Conservation (phyloP, 2,113 vertebrate species). For the Lepisosteus oculatus region DNA sequence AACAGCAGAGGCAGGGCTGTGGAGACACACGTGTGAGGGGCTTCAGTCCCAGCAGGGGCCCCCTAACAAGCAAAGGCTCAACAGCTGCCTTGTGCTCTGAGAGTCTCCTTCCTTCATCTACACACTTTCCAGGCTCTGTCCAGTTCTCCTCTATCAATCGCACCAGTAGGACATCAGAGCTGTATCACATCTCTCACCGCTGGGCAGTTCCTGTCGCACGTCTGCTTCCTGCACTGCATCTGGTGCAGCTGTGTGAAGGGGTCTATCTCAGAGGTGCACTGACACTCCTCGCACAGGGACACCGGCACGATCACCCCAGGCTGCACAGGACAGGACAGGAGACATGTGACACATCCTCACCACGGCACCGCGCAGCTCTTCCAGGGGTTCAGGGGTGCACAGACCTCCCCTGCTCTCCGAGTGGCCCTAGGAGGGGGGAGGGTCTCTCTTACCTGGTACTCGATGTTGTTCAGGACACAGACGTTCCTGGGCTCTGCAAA, state of each 20-base stretch:
- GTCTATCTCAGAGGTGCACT: conserved; percentile 56
- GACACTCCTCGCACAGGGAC: conserved; percentile 59
- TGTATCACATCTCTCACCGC: conserved; percentile 27
- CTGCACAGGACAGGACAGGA: conserved; percentile 37
- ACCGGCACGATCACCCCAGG: conserved; percentile 37
- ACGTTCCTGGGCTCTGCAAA: conserved; percentile 24
- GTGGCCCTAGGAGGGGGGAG: not conserved
- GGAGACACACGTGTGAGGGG: too few relatives aligned
- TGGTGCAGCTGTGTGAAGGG: conserved; percentile 29
- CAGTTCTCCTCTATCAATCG: too few relatives aligned
- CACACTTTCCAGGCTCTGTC: too few relatives aligned
- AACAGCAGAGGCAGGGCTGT: not conserved
- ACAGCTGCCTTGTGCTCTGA: too few relatives aligned
- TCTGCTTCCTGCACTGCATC: conserved; percentile 47
- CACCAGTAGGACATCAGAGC: too few relatives aligned
- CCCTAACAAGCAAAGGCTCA: too few relatives aligned
- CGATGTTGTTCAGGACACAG: not conserved
- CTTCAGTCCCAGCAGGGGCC: too few relatives aligned
- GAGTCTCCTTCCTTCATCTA: too few relatives aligned
- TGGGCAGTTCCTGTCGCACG: conserved; percentile 63
- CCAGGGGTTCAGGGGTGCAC: not conserved
- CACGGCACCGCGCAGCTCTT: not conserved
- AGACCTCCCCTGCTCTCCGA: not conserved
- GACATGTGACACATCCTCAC: not conserved
- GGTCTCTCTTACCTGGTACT: not conserved